phyloP scores from a whole-genome alignment of 2,113 vertebrate genomes.

The Notiomystis cincta region DNA sequence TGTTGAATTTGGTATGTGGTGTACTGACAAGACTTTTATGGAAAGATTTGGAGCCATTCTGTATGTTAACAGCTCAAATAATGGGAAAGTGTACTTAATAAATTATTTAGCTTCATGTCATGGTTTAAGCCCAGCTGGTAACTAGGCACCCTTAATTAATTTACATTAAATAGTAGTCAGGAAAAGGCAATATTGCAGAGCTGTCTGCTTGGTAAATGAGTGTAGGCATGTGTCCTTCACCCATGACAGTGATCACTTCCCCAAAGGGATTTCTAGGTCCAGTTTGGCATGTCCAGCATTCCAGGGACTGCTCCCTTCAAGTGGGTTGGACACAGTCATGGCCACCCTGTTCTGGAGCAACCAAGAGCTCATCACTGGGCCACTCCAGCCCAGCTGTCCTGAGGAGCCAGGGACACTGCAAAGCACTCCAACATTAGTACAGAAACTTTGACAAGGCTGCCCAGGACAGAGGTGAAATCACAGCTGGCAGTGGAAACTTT shows the following conservation, averaged over 20 bases:
- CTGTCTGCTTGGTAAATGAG: not conserved
- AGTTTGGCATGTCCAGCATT: not conserved
- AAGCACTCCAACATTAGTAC: not conserved
- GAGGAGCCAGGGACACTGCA: fast-evolving
- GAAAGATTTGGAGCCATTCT: not conserved
- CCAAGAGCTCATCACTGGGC: not conserved
- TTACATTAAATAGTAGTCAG: not conserved
- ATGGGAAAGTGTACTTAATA: not conserved
- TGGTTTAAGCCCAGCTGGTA: not conserved
- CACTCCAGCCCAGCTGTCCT: not conserved
- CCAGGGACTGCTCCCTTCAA: not conserved
- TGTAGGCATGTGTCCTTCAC: not conserved
- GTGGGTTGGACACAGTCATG: not conserved
- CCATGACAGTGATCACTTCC: not conserved
- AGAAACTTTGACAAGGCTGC: not conserved
- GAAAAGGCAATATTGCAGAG: not conserved
- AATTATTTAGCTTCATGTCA: not conserved
- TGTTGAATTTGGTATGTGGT: not conserved
- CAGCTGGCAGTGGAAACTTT: not conserved
- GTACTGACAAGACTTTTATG: not conserved
- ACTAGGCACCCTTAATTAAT: not conserved
- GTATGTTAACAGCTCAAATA: not conserved
- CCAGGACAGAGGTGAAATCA: not conserved
- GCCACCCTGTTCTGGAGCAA: not conserved
- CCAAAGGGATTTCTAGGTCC: not conserved